Conservation (phyloP, 2,113 vertebrate species). For the Mellivora capensis region DNA sequence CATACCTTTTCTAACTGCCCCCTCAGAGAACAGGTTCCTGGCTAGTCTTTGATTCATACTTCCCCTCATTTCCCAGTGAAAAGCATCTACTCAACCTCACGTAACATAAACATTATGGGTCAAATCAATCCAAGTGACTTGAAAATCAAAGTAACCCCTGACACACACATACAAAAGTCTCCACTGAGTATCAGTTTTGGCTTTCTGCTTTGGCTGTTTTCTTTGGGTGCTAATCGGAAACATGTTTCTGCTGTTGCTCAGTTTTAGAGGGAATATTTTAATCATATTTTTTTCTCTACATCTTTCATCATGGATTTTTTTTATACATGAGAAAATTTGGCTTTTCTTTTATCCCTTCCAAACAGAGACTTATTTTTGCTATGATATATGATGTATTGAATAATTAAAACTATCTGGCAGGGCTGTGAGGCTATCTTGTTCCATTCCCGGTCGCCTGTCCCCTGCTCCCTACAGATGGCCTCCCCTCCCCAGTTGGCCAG, state of each 20-base stretch:
- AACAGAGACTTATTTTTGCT: background rate
- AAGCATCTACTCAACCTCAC: background rate
- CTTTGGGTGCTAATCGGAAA: conserved; percentile 15
- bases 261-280: background rate
- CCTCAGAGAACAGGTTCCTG: background rate
- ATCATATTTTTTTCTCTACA: background rate
- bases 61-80: background rate
- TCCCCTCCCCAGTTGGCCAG: background rate
- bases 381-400: background rate
- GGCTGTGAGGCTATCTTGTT: background rate
- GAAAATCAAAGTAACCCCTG: background rate
- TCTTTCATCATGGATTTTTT: background rate
- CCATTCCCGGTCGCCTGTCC: background rate
- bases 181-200: background rate
- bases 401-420: background rate
- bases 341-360: background rate
- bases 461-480: background rate
- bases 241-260: background rate
- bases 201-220: background rate
- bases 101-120: background rate
- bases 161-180: background rate
- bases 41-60: background rate
- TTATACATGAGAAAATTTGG: background rate
- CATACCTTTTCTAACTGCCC: background rate
- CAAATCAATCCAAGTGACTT: background rate